Base-by-base conservation (phyloP, 2,888 invertebrate genomes). In the Priocnemis perturbator region DNA sequence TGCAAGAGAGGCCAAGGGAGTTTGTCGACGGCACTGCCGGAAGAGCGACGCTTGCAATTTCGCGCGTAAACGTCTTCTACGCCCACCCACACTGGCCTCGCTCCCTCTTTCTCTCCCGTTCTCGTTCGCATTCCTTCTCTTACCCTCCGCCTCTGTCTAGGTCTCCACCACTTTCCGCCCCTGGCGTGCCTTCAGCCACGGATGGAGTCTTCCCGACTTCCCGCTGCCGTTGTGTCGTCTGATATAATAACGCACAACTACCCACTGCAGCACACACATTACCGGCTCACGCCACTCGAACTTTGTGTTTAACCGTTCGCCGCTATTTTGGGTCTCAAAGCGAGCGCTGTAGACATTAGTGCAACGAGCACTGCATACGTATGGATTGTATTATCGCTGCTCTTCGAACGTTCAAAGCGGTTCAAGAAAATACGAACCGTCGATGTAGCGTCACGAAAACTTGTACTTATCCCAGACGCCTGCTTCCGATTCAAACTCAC, bases 241-340 rank as follows among this genome's bases (percentile, higher is more conserved):
- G 45, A 21, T 48, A 45, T 44, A 60, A 57, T 64, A 64, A 68
- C 60, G 23, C 55, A 15, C 56, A 50, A 68, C 60, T 68, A 68
- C 55, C 26, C 50, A 37, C 17, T 19, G 19, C 23, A 47, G 19
- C 23, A 47, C 52, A 47, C 56, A 44, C 60, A 62, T 48, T 62
- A 62, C 53, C 47, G 47, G 45, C 37, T 9, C 55, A 17, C 50
- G 50, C 11, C 50, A 19, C 50, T 17, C 50, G 17, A 50, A 19
- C 17, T 60, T 37, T 66, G 30, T 50, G 26, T 23, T 69, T 50
- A 50, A 56, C 21, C 57, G 52, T 20, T 15, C 45, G 47, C 50
- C 60, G 58, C 59, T 44, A 60, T 20, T 17, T 45, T 23, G 17
- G 44, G 60, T 52, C 50, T 66, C 55, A 55, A 15, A 17, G 26